Base-by-base conservation (phyloP, 1,140 invertebrate genomes). In the Danaus plexippus region DNA sequence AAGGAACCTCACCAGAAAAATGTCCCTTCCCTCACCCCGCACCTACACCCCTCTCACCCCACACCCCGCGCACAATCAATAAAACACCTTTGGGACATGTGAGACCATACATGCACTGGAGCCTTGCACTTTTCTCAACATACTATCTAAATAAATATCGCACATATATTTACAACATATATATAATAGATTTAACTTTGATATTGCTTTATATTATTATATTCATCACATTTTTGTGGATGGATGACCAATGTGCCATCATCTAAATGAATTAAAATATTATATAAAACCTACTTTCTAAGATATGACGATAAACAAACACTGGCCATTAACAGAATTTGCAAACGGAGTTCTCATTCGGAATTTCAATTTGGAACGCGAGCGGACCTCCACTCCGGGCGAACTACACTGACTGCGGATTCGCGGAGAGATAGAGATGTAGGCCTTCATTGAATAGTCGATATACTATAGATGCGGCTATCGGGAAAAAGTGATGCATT, bases 321-420 rank as follows among this genome's bases (percentile, higher is more conserved):
- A 67, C 64, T 66, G 67, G 57, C 64, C 52, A 61, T 63, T 61
- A 52, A 60, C 60, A 54, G n/a, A 45, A 53, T 61, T 58, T 64
- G 59, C 49, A 69, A 66, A 66, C 64, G 52, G 49, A 66, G 63
- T 68, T 71, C 59, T 66, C 63, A 69, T 73, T 64, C 67, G 58
- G 67, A 71, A 59, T 72, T 60, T 43, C 47, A 68, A 57, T 50
- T 53, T 60, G 47, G 57, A 65, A 64, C 75, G 72, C 73, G 65
- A 54, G 63, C 73, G 71, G 49, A 71, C 67, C 64, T 73, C 63
- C 72, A 70, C 79, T 71, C 59, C 73, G 73, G 66, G 57, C 64
- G 72, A 67, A 60, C 70, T 74, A 62, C 68, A 73, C 72, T 67
- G 66, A 83, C 75, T 80, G 69, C 62, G 68, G 69, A 67, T 59